phyloP scores from a whole-genome alignment of 2,113 vertebrate species.

The Atractosteus spatula region DNA sequence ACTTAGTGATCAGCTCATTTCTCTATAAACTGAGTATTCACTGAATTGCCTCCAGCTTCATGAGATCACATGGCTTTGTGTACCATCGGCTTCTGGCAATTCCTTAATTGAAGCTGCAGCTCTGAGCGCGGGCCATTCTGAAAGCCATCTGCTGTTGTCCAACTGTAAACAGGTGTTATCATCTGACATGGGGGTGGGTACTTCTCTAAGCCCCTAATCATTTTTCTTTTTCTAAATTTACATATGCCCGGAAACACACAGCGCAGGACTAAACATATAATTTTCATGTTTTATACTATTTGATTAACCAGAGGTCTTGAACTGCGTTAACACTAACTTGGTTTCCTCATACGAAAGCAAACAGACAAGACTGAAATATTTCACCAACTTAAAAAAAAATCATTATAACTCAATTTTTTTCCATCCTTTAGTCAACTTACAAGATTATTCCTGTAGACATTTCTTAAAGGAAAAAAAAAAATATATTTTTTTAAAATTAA shows the following conservation, averaged over 20 bases:
- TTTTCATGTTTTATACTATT: background rate
- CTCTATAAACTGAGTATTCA: no score
- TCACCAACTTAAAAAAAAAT: no score
- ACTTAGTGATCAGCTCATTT: no score
- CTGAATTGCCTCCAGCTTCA: background rate
- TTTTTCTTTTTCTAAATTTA: background rate
- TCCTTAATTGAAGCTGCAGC: slow-evolving; percentile 59
- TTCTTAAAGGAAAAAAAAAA: no score
- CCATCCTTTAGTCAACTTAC: no score
- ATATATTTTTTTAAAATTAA: no score
- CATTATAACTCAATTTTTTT: no score
- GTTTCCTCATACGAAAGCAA: background rate
- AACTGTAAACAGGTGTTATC: slow-evolving; percentile 57
- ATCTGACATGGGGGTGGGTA: slow-evolving; percentile 3
- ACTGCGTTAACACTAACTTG: background rate
- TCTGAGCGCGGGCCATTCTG: slow-evolving; percentile 47
- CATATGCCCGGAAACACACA: background rate
- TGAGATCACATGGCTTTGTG: background rate
- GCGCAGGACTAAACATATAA: background rate
- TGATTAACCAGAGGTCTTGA: background rate
- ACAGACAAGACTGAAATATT: background rate
- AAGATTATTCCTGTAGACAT: no score
- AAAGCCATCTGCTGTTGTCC: slow-evolving; percentile 55
- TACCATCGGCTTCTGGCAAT: slow-evolving; percentile 41
- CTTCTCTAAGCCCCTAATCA: background rate